Percentiles rank a stretch among this genome's conserved stretches.
Evolutionary conservation across 2,797 vertebrate genomes (phyloP).

Genomic region (Aratinga solstitialis): DNA sequence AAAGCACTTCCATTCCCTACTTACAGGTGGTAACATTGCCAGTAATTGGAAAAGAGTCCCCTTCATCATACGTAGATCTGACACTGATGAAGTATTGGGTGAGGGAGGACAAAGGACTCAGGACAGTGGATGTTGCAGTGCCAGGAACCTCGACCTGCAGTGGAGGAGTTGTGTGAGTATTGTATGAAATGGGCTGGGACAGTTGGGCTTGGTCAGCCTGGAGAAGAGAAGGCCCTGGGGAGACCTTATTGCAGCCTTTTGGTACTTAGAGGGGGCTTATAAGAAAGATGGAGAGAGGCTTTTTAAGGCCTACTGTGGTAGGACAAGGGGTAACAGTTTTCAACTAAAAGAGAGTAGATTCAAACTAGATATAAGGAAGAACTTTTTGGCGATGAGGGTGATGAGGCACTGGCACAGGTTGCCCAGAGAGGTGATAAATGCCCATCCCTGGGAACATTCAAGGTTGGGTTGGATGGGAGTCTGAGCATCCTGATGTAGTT

Average conservation of each 20-base stretch:
- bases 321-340: background rate
- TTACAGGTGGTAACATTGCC: constrained; percentile 89
- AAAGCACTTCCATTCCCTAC: constrained; percentile 3
- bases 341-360: background rate
- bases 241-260: background rate
- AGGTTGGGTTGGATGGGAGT: background rate
- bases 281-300: background rate
- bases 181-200: background rate
- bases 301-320: background rate
- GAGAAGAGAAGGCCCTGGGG: background rate
- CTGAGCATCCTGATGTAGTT: background rate
- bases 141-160: constrained; percentile 85
- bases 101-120: constrained; percentile 87
- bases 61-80: constrained; percentile 80
- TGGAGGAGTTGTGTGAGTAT: background rate
- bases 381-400: no score
- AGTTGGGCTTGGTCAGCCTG: background rate
- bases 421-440: background rate
- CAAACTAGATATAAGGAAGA: background rate
- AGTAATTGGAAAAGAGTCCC: constrained; percentile 82
- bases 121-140: constrained; percentile 76
- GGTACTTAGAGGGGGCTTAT: background rate
- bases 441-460: background rate
- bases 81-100: constrained; percentile 88
- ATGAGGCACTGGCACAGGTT: background rate